Conservation (phyloP, 2,113 vertebrate species). For the Columbina picui region DNA sequence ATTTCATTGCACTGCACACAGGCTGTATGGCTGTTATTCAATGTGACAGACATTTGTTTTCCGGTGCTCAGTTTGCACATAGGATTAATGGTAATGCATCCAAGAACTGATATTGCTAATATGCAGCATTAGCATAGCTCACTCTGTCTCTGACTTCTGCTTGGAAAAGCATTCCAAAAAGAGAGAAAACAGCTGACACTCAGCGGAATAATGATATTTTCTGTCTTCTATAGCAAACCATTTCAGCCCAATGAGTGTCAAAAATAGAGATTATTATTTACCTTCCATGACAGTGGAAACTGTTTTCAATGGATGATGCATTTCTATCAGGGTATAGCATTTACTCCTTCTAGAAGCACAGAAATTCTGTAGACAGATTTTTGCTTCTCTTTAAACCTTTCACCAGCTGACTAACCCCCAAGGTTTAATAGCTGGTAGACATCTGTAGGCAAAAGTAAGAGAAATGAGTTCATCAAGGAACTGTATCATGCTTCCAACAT, state of each 20-base stretch:
- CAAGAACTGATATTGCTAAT: slow-evolving; percentile 60
- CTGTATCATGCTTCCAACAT: slow-evolving; percentile 77
- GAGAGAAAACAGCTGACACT: not conserved
- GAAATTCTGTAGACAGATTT: slow-evolving; percentile 58
- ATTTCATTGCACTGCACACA: not conserved
- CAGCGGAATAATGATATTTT: not conserved
- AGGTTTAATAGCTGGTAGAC: slow-evolving; percentile 73
- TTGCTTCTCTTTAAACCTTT: slow-evolving; percentile 63
- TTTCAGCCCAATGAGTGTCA: not conserved
- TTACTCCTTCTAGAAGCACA: slow-evolving; percentile 42
- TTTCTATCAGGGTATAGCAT: not conserved
- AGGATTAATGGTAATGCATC: slow-evolving; percentile 54
- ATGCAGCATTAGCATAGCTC: not conserved
- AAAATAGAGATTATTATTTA: slow-evolving; percentile 20
- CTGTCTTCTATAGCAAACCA: not conserved
- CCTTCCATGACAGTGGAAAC: slow-evolving; percentile 1
- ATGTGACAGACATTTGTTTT: slow-evolving; percentile 49
- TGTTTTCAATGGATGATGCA: not conserved
- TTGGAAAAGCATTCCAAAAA: slow-evolving; percentile 30
- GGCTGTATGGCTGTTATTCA: slow-evolving; percentile 27
- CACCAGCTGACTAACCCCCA: slow-evolving; percentile 61
- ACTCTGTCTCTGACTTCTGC: slow-evolving; percentile 14
- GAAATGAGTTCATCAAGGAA: slow-evolving; percentile 72
- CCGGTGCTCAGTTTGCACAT: slow-evolving; percentile 37
- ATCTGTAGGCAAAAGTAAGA: slow-evolving; percentile 73